phyloP scores from a whole-genome alignment of 2,113 vertebrate genomes.

The Sitta europaea region DNA sequence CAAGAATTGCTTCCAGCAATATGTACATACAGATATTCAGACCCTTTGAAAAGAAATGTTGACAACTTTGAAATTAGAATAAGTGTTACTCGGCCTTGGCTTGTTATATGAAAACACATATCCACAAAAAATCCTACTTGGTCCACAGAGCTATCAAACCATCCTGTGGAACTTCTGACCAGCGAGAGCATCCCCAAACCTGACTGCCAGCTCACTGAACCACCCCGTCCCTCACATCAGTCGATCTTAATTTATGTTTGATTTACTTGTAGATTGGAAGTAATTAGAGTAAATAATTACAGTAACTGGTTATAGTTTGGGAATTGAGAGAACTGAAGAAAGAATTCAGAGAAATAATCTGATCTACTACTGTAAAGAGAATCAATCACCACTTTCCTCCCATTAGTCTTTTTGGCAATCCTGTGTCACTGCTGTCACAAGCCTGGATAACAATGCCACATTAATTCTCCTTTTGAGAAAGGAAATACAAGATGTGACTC shows the following conservation, averaged over 20 bases:
- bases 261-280: slow-evolving; percentile 8
- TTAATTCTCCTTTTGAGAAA: slow-evolving; percentile 19
- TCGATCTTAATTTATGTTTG: not conserved
- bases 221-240: not conserved
- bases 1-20: not conserved
- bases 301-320: slow-evolving; percentile 1
- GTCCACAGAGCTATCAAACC: not conserved
- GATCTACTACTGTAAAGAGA: slow-evolving; percentile 4
- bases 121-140: not conserved
- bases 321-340: not conserved
- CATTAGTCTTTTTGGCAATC: slow-evolving; percentile 41
- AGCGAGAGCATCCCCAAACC: not conserved
- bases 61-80: not conserved
- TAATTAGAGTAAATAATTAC: slow-evolving; percentile 39
- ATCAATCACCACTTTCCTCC: slow-evolving; percentile 16
- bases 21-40: not conserved
- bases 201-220: not conserved
- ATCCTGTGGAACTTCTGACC: not conserved
- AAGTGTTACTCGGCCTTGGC: not conserved
- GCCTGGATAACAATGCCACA: slow-evolving; percentile 7
- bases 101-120: not conserved
- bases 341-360: slow-evolving; percentile 15
- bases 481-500: not conserved
- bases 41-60: not conserved
- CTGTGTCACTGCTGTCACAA: slow-evolving; percentile 5